These are phyloP conservation scores for Hartigia nigra DNA, from an alignment of 2,888 invertebrate genomes.

Conservation along the genomic window DNA sequence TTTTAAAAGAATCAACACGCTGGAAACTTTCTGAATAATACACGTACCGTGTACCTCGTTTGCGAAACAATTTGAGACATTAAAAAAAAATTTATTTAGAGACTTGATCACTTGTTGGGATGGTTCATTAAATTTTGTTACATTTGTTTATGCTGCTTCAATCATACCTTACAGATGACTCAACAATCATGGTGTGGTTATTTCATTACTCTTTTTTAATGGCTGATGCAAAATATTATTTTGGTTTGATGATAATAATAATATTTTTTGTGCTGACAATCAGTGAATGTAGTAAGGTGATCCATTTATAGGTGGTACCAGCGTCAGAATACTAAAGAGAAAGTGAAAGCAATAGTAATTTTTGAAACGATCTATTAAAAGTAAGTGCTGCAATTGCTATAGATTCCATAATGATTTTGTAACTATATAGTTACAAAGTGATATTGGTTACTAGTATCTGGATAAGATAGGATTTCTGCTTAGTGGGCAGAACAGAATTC, in stretches of 20 bases:
- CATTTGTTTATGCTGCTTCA: neutral
- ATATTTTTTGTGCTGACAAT: slow-evolving; percentile 1
- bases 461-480: slow-evolving; percentile 9
- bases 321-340: slow-evolving; percentile 14
- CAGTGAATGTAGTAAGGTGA: slow-evolving; percentile 7
- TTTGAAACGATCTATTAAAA: slow-evolving; percentile 15
- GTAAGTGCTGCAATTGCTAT: neutral
- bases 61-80: neutral
- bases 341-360: slow-evolving; percentile 22
- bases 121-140: neutral
- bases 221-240: neutral
- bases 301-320: neutral
- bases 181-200: neutral
- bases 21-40: neutral
- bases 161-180: neutral
- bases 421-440: neutral
- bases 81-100: neutral
- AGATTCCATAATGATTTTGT: neutral
- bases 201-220: neutral
- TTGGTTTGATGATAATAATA: neutral
- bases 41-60: neutral
- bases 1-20: slow-evolving; percentile 1
- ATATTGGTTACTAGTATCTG: neutral
- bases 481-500: slow-evolving; percentile 20
- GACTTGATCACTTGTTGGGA: neutral